Base-by-base conservation (phyloP, 1,140 invertebrate species). In the Zaprionus camerounensis region DNA sequence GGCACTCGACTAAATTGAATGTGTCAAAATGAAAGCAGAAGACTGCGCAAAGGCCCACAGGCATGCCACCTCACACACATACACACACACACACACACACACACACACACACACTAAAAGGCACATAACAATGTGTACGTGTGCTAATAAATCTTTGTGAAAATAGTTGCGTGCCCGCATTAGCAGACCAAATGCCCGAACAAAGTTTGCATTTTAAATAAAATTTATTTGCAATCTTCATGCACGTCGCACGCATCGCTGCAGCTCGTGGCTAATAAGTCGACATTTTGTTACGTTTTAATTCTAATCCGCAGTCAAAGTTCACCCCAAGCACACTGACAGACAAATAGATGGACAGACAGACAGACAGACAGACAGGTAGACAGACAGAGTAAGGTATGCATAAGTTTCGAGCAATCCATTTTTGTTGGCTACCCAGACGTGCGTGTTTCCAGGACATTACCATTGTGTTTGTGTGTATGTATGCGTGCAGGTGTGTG, bases 131-230 rank as follows among this genome's bases (percentile, higher is more conserved):
- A 11, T 36, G 49, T 63, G 41, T 70, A 76, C 70, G 67, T 84
- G 78, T 66, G 78, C 44, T 70, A 65, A 83, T 87, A 87, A 88
- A 88, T 87, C 74, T 84, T 81, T 71, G 81, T 59, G 68, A 57
- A 83, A 88, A 84, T 87, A 88, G 83, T 87, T 72, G 83, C 81
- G 84, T 87, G 83, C 69, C 67, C 68, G 65, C 76, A 83, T 80
- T 82, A 78, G 71, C 58, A 64, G 34, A 62, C 65, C 58, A 76
- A 82, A 72, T 83, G 77, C 62, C 78, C 76, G 71, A 68, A 64
- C 62, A 86, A 76, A 80, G 59, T 71, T 63, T 55, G 57, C 53
- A 75, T 88, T 87, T 87, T 72, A 83, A 88, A 68, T 74, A 64
- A 71, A 77, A 80, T 81, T 83, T 83, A 78, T 88, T 87, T 83